These are phyloP conservation scores for Pseudomyrmex gracilis DNA, from an alignment of 1,140 invertebrate species.

Conservation along the genomic window DNA sequence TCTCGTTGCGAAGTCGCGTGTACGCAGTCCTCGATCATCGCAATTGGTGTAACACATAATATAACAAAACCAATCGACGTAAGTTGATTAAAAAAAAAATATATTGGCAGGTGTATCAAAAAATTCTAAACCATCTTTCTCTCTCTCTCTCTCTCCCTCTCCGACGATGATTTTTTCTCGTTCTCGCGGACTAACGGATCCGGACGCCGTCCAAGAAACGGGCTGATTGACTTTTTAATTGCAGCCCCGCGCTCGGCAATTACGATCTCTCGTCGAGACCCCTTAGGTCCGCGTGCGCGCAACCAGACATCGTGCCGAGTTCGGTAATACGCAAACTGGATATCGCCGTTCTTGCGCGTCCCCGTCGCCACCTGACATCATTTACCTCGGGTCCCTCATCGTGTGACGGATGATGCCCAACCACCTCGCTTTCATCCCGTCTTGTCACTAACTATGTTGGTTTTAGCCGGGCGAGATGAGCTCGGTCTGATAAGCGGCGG, in stretches of 20 bases:
- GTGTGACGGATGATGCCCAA: constrained; percentile 45
- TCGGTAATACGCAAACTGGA: constrained; percentile 60
- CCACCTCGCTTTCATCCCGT: constrained; percentile 51
- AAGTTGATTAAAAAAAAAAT: not conserved
- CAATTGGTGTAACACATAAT: not conserved
- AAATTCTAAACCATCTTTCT: not conserved
- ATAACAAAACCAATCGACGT: not conserved
- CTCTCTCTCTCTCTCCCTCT: no score
- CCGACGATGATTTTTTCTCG: not conserved
- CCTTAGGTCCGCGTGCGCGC: constrained; percentile 35
- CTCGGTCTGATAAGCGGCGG: constrained; percentile 15
- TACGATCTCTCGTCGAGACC: constrained; percentile 62
- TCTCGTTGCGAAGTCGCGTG: not conserved
- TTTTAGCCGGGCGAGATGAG: constrained; percentile 68
- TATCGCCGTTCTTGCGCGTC: constrained; percentile 21
- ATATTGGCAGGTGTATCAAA: not conserved
- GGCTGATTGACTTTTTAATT: constrained; percentile 83
- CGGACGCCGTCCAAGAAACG: constrained; percentile 53
- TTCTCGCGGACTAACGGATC: constrained; percentile 33
- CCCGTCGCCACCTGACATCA: constrained; percentile 13
- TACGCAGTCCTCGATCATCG: not conserved
- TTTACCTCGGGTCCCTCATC: constrained; percentile 29
- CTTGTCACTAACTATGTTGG: constrained; percentile 71
- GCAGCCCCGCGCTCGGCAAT: constrained; percentile 75
- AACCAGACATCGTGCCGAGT: constrained; percentile 25